Evolutionary conservation across 2,113 vertebrate species (phyloP), one percentile per base, ranked within the genome.

Genomic region (Numida meleagris): DNA sequence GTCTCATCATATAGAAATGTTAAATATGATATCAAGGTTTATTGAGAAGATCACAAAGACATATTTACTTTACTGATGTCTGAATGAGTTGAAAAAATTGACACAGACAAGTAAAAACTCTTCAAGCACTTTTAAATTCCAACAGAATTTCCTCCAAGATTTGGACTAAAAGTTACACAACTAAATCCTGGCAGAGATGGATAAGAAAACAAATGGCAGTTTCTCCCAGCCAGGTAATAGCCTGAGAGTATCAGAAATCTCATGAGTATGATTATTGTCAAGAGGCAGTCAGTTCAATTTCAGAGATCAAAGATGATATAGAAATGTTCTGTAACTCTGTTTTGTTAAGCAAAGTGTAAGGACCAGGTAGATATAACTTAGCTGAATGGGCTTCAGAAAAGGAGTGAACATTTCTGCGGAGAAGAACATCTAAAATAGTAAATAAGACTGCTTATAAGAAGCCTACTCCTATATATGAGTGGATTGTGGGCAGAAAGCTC

Each of bases 11-110:
- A 68, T 72, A 67, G 80, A 59, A 53, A 81, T 55, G 55, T 68
- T 91, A 94, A 78, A 77, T 40, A 51, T 2, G 2, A 59, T 72
- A 46, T 77, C 73, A 77, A 86, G 46, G 70, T 83, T 93, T 93
- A 76, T 40, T 81, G 73, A 83, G 88, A 91, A 90, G 83, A 90
- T 86, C 86, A 92, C 65, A 94, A 94, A 86, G n/a, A 65, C 68
- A 17, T 75, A 71, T 83, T 88, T 45, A 66, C 92, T 91, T 90
- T 79, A 81, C 72, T 40, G 46, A 75, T 18, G 19, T 65, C 73
- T 93, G 76, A 71, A 75, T 6, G 38, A 92, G 42, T 68, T 71
- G 65, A 93, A 43, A 62, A 78, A 86, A 90, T 25, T 21, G 80
- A 55, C 70, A 67, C 21, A 71, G 85, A 88, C 46, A 81, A 90